Evolutionary conservation across 2,113 vertebrate genomes (phyloP).

Genomic region (Brachypodius melanocephalos): DNA sequence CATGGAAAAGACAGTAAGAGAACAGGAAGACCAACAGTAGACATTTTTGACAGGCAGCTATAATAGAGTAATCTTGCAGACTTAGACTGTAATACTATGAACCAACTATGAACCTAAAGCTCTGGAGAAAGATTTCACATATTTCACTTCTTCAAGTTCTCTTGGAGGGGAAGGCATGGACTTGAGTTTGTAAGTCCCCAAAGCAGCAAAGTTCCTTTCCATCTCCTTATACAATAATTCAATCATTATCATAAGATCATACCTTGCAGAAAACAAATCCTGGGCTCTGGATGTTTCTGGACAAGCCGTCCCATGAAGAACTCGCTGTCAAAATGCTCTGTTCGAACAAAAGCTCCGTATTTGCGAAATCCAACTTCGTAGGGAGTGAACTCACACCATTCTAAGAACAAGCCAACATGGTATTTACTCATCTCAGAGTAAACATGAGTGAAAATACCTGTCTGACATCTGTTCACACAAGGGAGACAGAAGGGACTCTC

Average conservation of each 20-base stretch:
- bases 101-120: background rate
- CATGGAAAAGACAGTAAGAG: background rate
- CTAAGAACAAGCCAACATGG: conserved; percentile 24
- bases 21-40: background rate
- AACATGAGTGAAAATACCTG: background rate
- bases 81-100: background rate
- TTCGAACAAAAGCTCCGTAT: conserved; percentile 69
- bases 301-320: conserved; percentile 74
- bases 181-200: background rate
- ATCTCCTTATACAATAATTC: background rate
- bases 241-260: background rate
- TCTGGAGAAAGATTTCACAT: background rate
- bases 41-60: background rate
- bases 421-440: background rate
- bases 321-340: conserved; percentile 71
- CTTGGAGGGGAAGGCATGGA: background rate
- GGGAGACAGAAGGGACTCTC: background rate
- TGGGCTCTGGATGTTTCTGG: conserved; percentile 63
- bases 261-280: conserved; percentile 73
- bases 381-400: conserved; percentile 76
- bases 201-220: background rate
- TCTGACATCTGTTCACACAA: background rate
- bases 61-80: background rate
- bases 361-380: conserved; percentile 73
- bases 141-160: background rate